Conservation (phyloP, 1,140 invertebrate species). For the Nylanderia fulva region DNA sequence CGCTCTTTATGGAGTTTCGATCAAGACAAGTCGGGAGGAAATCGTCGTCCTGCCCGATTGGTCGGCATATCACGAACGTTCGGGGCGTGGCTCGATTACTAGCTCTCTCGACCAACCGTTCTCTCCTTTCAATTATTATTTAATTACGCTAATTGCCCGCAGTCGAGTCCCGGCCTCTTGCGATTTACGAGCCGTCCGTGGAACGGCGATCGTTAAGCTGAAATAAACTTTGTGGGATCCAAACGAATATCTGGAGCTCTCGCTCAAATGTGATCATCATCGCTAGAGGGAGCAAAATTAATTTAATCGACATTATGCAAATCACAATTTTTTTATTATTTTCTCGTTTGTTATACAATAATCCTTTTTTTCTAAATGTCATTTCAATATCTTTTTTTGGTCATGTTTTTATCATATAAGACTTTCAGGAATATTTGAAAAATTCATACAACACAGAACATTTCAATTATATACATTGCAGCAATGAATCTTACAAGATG, state of each 20-base stretch:
- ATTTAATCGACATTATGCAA: conserved; percentile 26
- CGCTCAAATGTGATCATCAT: conserved; percentile 41
- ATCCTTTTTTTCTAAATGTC: neutral
- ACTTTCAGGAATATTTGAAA: neutral
- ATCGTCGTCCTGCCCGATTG: conserved; percentile 79
- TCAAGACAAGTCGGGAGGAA: conserved; percentile 64
- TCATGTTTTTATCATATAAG: neutral
- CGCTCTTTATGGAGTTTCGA: conserved; percentile 56
- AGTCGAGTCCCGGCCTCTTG: conserved; percentile 37
- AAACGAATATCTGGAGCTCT: conserved; percentile 53
- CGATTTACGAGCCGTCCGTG: conserved; percentile 41
- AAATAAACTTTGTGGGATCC: conserved; percentile 53
- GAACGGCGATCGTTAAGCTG: conserved; percentile 61
- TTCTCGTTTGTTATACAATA: neutral
- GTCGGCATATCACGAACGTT: conserved; percentile 78
- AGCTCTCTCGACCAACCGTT: conserved; percentile 78
- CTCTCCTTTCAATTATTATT: conserved; percentile 84
- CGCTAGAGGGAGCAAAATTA: conserved; percentile 14
- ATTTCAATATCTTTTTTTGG: neutral
- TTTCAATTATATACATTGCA: too few relatives aligned
- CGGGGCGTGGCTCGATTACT: conserved; percentile 82
- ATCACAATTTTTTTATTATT: neutral
- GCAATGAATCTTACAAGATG: too few relatives aligned
- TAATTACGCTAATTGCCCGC: conserved; percentile 78
- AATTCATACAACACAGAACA: too few relatives aligned